A percentile compares a stretch with the other conserved stretches of the same genome.
phyloP scores from a whole-genome alignment of 92 coral and sea anemone genomes.

The Siderastrea siderea region DNA sequence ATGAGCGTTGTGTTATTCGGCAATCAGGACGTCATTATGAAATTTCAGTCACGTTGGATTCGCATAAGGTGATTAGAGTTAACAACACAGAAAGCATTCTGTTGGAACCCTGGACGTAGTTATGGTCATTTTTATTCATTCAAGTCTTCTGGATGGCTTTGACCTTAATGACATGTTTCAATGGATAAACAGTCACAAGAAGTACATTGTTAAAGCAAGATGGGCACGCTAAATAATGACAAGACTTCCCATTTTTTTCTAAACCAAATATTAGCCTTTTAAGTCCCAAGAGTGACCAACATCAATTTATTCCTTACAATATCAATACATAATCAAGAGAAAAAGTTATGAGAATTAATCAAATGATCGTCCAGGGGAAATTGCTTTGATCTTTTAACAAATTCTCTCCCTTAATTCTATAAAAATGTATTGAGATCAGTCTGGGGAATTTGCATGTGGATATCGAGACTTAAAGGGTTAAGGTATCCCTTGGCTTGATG shows the following conservation, averaged over 20 bases:
- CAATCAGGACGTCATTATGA: conserved; percentile 47
- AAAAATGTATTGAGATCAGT: too few relatives aligned
- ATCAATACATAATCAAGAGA: too few relatives aligned
- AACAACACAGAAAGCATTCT: conserved; percentile 66
- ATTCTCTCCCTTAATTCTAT: too few relatives aligned
- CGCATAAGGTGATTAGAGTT: conserved; percentile 60
- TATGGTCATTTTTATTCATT: conserved; percentile 48
- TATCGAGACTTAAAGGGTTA: too few relatives aligned
- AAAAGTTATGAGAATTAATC: too few relatives aligned
- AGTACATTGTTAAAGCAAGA: conserved; percentile 60
- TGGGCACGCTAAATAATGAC: conserved; percentile 29
- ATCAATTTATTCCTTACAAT: too few relatives aligned
- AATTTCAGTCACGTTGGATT: conserved; percentile 19
- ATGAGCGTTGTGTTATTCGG: conserved; percentile 28
- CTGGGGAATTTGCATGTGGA: too few relatives aligned
- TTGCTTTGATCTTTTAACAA: too few relatives aligned
- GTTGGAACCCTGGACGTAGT: conserved; percentile 58
- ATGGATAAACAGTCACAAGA: conserved; percentile 71
- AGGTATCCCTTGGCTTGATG: too few relatives aligned
- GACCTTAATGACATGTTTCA: conserved; percentile 67
- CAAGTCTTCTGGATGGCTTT: conserved; percentile 67
- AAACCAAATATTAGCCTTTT: too few relatives aligned
- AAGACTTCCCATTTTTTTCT: neutral
- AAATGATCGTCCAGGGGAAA: too few relatives aligned
- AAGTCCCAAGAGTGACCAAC: too few relatives aligned